Percentiles rank a stretch among this genome's conserved stretches.
Evolutionary conservation across 2,797 vertebrate genomes (phyloP).

Genomic region (Caiman crocodilus): DNA sequence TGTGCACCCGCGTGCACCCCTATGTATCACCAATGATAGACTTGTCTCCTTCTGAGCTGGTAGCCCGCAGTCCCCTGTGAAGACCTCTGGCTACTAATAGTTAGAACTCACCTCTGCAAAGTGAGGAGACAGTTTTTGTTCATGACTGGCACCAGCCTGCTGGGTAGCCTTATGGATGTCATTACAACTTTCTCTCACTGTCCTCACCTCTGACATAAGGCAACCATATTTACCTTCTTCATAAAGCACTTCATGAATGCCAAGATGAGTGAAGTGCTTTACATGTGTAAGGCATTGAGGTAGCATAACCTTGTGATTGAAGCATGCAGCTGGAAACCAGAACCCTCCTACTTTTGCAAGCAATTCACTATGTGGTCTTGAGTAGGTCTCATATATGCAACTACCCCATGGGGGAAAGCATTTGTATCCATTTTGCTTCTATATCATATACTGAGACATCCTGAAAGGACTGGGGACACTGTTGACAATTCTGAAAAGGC

Average conservation of each 20-base stretch:
- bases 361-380: not conserved
- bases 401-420: not conserved
- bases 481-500: not conserved
- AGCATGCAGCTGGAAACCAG: not conserved
- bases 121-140: not conserved
- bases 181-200: not conserved
- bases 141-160: not conserved
- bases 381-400: slow-evolving; percentile 32
- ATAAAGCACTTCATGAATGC: not conserved
- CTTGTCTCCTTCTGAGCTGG: no score
- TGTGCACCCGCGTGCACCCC: no score
- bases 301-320: not conserved
- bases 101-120: not conserved
- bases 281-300: not conserved
- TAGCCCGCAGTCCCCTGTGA: no score
- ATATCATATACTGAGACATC: not conserved
- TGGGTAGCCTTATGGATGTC: not conserved
- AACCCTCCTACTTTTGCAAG: not conserved
- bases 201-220: not conserved
- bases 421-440: not conserved
- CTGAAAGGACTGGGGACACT: not conserved
- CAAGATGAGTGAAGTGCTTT: not conserved
- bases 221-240: not conserved
- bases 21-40: no score
- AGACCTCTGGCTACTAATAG: no score